These are phyloP conservation scores for Erannis defoliaria DNA, from an alignment of 2,888 invertebrate species.

Conservation along the genomic window DNA sequence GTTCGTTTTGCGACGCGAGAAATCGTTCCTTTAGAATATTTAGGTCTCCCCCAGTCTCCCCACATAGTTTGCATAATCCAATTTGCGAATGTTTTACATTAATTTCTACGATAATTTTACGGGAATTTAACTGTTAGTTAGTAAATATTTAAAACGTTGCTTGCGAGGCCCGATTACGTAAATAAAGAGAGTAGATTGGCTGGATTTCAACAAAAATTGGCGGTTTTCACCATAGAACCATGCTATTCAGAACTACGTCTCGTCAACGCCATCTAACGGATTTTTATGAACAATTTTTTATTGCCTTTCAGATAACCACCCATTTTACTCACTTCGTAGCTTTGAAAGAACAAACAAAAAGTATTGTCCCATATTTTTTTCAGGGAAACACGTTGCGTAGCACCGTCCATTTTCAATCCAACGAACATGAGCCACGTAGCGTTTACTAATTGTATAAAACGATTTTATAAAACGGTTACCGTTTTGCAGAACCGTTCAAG, in stretches of 20 bases:
- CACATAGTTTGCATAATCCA: constrained; percentile 70
- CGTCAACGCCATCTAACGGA: no score
- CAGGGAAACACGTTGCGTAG: not conserved
- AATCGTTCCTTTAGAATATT: constrained; percentile 48
- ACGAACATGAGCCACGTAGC: constrained; percentile 12
- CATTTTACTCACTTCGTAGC: not conserved
- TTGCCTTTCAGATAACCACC: no score
- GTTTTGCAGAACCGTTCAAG: constrained; percentile 44
- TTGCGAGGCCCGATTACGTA: constrained; percentile 62
- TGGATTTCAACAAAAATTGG: constrained; percentile 26
- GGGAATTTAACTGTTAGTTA: constrained; percentile 59
- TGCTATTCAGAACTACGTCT: constrained; percentile 50
- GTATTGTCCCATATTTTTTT: not conserved
- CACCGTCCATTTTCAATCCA: constrained; percentile 10
- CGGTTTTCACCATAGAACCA: constrained; percentile 10
- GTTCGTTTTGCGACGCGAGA: constrained; percentile 11
- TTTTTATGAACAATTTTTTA: no score
- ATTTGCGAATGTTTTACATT: constrained; percentile 70
- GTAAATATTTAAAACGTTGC: constrained; percentile 71
- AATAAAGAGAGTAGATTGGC: constrained; percentile 58
- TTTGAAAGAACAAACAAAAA: not conserved
- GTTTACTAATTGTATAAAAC: constrained; percentile 39
- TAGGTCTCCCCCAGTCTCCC: constrained; percentile 55
- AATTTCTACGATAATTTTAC: constrained; percentile 68
- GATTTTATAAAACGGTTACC: constrained; percentile 43